phyloP scores from a whole-genome alignment of 2,888 invertebrate genomes.

The Parnassius glacialis region DNA sequence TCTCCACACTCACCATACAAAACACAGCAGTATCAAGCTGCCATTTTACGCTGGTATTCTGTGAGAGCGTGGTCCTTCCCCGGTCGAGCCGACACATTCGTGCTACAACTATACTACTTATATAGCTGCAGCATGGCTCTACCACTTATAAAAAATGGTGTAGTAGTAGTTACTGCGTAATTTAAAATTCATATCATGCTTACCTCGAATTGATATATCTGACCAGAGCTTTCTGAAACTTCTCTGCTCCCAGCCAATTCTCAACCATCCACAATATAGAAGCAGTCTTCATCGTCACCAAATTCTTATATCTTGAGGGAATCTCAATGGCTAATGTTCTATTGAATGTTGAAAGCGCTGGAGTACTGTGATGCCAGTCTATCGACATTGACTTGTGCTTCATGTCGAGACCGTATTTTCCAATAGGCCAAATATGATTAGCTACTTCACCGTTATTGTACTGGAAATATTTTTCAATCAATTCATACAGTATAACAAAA shows the following conservation, averaged over 20 bases:
- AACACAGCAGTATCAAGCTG: no score
- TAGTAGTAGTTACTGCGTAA: no score
- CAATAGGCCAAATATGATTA: conserved; percentile 39
- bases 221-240: conserved; percentile 55
- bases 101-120: no score
- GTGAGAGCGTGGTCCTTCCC: no score
- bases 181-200: background rate
- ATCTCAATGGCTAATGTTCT: conserved; percentile 59
- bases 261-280: conserved; percentile 73
- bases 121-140: no score
- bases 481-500: no score
- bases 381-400: conserved; percentile 62
- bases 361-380: conserved; percentile 60
- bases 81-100: no score
- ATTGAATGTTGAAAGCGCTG: conserved; percentile 58
- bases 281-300: conserved; percentile 69
- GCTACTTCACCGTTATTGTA: conserved; percentile 47
- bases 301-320: conserved; percentile 52
- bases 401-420: conserved; percentile 57
- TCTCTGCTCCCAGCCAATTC: conserved; percentile 66
- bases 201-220: conserved; percentile 62
- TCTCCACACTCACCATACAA: no score
- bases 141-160: no score
- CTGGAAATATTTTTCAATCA: conserved; percentile 36
- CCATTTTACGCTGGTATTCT: no score